These are phyloP conservation scores for Kryptolebias marmoratus DNA, from an alignment of 2,113 vertebrate genomes.

Conservation along the genomic window DNA sequence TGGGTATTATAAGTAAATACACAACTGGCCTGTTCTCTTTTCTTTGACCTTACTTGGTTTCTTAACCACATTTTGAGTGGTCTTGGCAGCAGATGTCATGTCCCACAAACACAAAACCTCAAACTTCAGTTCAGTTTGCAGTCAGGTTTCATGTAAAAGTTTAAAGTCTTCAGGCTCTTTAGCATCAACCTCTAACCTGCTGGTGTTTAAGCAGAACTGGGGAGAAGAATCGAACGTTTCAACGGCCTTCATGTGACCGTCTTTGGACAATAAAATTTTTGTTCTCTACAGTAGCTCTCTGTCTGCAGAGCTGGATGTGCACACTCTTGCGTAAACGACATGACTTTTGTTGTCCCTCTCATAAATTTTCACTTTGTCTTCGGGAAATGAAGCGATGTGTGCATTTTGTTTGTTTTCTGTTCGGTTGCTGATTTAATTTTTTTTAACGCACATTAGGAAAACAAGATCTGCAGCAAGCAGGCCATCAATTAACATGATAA, in stretches of 20 bases:
- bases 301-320: constrained; percentile 32
- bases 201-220: constrained; percentile 3
- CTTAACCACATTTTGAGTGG: background rate
- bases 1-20: background rate
- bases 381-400: constrained; percentile 13
- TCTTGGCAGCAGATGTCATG: constrained; percentile 5
- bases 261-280: constrained; percentile 47
- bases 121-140: constrained; percentile 1
- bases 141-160: constrained; percentile 6
- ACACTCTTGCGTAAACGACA: constrained; percentile 35
- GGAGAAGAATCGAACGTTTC: constrained; percentile 23
- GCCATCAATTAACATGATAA: background rate
- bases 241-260: constrained; percentile 48
- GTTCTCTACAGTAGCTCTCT: constrained; percentile 53
- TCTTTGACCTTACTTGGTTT: background rate
- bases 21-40: background rate
- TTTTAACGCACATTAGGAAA: background rate
- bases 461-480: background rate
- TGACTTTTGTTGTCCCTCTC: constrained; percentile 17
- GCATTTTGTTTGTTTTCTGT: background rate
- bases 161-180: constrained; percentile 4
- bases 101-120: background rate
- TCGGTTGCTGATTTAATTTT: background rate
- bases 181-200: constrained; percentile 22
- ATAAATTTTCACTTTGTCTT: constrained; percentile 13